A percentile compares a stretch with the other conserved stretches of the same genome.
Evolutionary conservation across 2,888 invertebrate species (phyloP).

Genomic region (Glaucopsyche alexis): DNA sequence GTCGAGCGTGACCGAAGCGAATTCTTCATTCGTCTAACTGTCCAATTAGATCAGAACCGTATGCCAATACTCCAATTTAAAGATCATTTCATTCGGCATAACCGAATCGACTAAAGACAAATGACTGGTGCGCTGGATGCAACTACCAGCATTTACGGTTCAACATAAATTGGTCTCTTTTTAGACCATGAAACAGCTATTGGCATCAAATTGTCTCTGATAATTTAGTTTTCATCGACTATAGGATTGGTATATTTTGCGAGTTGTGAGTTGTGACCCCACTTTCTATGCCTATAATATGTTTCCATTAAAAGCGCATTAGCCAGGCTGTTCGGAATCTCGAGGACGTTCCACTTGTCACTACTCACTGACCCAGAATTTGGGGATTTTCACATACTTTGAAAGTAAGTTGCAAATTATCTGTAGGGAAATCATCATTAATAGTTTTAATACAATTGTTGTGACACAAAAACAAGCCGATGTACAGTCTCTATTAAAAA

Average conservation of each 20-base stretch:
- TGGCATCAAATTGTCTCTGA: conserved; percentile 49
- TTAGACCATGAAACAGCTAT: conserved; percentile 56
- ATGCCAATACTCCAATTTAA: conserved; percentile 31
- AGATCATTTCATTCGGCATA: conserved; percentile 33
- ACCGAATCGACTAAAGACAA: conserved; percentile 32
- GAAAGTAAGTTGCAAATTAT: conserved; percentile 7
- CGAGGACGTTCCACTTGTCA: not conserved
- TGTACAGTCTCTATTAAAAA: no score
- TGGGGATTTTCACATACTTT: conserved; percentile 21
- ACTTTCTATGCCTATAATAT: conserved; percentile 60
- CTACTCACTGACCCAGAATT: conserved; percentile 21
- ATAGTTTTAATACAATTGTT: not conserved
- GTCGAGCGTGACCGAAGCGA: conserved; percentile 68
- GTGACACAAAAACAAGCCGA: no score
- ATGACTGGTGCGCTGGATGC: conserved; percentile 33
- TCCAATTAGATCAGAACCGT: conserved; percentile 45
- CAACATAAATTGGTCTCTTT: conserved; percentile 44
- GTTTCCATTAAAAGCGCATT: conserved; percentile 73
- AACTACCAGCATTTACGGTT: conserved; percentile 30
- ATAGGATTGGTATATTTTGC: conserved; percentile 29
- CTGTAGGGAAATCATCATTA: not conserved
- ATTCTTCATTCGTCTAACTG: conserved; percentile 51
- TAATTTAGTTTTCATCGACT: conserved; percentile 35
- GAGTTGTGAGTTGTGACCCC: conserved; percentile 37
- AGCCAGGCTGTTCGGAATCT: conserved; percentile 9